Evolutionary conservation across 2,888 invertebrate species (phyloP).

Genomic region (Malthinus flaveolus): DNA sequence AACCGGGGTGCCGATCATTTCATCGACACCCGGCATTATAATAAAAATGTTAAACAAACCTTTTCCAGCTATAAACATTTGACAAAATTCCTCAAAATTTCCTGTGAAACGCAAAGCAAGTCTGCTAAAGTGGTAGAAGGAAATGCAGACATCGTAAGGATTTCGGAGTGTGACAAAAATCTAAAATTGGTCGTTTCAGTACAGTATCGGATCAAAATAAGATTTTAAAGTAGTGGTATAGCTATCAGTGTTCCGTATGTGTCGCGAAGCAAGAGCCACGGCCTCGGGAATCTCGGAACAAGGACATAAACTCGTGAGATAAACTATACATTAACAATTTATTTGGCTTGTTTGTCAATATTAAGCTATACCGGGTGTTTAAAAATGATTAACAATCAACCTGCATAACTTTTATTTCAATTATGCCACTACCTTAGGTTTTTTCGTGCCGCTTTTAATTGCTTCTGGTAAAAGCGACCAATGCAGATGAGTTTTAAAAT

Average conservation of each 20-base stretch:
- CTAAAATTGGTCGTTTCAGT: constrained; percentile 55
- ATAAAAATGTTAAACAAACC: constrained; percentile 49
- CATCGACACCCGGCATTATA: too few relatives aligned
- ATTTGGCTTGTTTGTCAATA: too few relatives aligned
- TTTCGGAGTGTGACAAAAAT: constrained; percentile 86
- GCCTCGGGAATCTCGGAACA: too few relatives aligned
- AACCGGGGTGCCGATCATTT: too few relatives aligned
- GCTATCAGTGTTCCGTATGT: too few relatives aligned
- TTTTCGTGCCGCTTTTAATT: constrained; percentile 48
- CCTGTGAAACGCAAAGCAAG: constrained; percentile 60
- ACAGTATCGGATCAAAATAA: too few relatives aligned
- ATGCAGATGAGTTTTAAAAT: constrained; percentile 68
- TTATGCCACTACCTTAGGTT: constrained; percentile 44
- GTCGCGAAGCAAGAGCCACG: too few relatives aligned
- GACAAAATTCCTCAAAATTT: constrained; percentile 74
- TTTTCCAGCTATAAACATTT: constrained; percentile 68
- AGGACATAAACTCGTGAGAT: too few relatives aligned
- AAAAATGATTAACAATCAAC: background rate
- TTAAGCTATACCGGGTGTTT: background rate
- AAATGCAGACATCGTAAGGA: constrained; percentile 88
- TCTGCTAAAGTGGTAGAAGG: constrained; percentile 82
- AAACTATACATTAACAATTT: too few relatives aligned
- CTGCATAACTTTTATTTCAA: background rate
- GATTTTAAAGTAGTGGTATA: constrained; percentile 83
- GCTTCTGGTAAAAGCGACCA: constrained; percentile 61